Evolutionary conservation across 2,888 invertebrate species (phyloP), one percentile per base, ranked within the genome.

Genomic region (Leucoptera coffeella): DNA sequence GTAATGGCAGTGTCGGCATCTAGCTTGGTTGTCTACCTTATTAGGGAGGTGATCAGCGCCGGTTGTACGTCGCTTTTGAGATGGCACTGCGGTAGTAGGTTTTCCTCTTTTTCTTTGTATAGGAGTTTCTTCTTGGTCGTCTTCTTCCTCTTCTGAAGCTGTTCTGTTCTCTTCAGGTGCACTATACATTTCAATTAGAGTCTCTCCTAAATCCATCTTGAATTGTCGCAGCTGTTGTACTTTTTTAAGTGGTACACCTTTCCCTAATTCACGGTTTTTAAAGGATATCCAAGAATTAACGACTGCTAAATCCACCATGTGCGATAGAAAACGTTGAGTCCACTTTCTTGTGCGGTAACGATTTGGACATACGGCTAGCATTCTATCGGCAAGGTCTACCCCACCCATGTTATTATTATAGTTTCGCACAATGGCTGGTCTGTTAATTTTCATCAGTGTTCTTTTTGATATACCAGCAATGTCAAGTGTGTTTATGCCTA

Each of bases 241-340:
- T 8, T 19, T 19, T 19, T 19, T 19, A 8, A 19, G 8, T 19
- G 19, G 19, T 8, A 19, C 10, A 10, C 10, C 10, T 19, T 10
- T 19, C 10, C 10, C 10, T 19, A 19, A 19, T 19, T 12, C 7
- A n/a, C 23, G 13, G 8, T 20, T 4, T 25, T 23, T 31, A 25
- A 25, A 35, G 21, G 30, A 28, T 14, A 35, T 25, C 36, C 34
- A 36, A 6, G 35, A 27, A 22, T 38, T 38, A 9, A 23, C 21
- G 12, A 33, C 29, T 15, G 32, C 23, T 11, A 37, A 25, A 17
- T 38, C 37, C 25, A 36, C 26, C 31, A 38, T 29, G 25, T 36
- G 32, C 17, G 27, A 28, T 13, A 36, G 31, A 15, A 37, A 28
- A 11, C 38, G 29, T 15, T 28, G 22, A 12, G 34, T 35, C 33